A percentile compares a stretch with the other conserved stretches of the same genome.
Evolutionary conservation across 2,113 vertebrate species (phyloP).

Genomic region (Tupaia chinensis): DNA sequence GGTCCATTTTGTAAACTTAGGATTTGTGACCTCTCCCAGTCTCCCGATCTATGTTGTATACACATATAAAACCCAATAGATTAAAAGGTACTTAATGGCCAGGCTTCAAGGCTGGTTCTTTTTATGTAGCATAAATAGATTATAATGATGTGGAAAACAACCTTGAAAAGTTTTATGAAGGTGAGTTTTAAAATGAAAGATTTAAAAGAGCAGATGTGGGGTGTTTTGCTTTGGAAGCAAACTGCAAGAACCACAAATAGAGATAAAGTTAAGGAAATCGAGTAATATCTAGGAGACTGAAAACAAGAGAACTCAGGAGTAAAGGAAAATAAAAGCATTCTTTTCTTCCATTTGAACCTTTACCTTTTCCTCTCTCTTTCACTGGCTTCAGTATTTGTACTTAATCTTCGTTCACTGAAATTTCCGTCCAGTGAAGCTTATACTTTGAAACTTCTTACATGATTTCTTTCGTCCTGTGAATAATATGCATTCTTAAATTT

Average conservation of each 20-base stretch:
- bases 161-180: conserved; percentile 54
- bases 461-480: background rate
- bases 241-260: background rate
- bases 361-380: background rate
- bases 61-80: conserved; percentile 50
- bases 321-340: background rate
- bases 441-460: conserved; percentile 12
- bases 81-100: conserved; percentile 61
- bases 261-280: conserved; percentile 10
- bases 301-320: conserved; percentile 32
- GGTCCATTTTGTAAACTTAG: conserved; percentile 41
- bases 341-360: background rate
- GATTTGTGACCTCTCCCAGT: conserved; percentile 32
- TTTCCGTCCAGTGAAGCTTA: conserved; percentile 20
- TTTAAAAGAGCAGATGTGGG: conserved; percentile 36
- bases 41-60: background rate
- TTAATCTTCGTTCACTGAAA: conserved; percentile 21
- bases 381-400: background rate
- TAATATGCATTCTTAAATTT: conserved; percentile 15
- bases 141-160: conserved; percentile 48
- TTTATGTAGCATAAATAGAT: conserved; percentile 50
- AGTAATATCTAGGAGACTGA: background rate
- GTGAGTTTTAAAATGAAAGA: conserved; percentile 52
- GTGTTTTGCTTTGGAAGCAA: background rate
- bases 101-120: conserved; percentile 46